phyloP scores from a whole-genome alignment of 1,140 invertebrate species.

The Liolophura sinensis region DNA sequence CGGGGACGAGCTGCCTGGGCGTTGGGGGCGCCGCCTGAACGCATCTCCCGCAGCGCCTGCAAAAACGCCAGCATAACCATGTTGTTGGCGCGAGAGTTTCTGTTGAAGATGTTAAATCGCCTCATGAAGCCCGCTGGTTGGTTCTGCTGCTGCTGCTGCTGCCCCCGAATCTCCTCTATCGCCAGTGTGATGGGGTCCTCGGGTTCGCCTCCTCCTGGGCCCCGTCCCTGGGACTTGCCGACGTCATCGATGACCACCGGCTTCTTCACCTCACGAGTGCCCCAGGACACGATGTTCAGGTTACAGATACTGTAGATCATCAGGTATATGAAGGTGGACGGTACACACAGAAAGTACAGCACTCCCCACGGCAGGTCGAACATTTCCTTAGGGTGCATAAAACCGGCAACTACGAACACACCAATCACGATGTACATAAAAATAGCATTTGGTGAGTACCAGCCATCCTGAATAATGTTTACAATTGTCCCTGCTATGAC shows the following conservation, averaged over 20 bases:
- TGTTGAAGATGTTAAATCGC: not conserved
- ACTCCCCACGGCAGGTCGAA: slow-evolving; percentile 38
- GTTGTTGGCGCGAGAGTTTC: not conserved
- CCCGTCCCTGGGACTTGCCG: not conserved
- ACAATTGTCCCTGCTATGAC: slow-evolving; percentile 41
- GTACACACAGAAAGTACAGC: slow-evolving; percentile 44
- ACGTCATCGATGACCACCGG: slow-evolving; percentile 16
- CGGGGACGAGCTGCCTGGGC: too few relatives aligned
- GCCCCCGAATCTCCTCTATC: not conserved
- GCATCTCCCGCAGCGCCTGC: too few relatives aligned
- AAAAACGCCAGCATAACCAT: not conserved
- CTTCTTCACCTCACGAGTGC: slow-evolving; percentile 15
- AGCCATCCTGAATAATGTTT: slow-evolving; percentile 28
- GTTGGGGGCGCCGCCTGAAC: too few relatives aligned
- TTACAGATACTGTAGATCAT: slow-evolving; percentile 30
- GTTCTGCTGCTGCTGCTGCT: not conserved
- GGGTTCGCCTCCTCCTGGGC: slow-evolving; percentile 37
- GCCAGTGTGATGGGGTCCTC: slow-evolving; percentile 59
- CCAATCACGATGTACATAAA: slow-evolving; percentile 30
- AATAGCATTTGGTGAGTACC: slow-evolving; percentile 32
- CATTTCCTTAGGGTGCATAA: slow-evolving; percentile 46
- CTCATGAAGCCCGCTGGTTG: not conserved
- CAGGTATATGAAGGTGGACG: slow-evolving; percentile 31
- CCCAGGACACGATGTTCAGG: slow-evolving; percentile 30
- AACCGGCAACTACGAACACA: slow-evolving; percentile 35